These are phyloP conservation scores for Cyprinus carpio DNA, from an alignment of 2,113 vertebrate species.

Conservation along the genomic window DNA sequence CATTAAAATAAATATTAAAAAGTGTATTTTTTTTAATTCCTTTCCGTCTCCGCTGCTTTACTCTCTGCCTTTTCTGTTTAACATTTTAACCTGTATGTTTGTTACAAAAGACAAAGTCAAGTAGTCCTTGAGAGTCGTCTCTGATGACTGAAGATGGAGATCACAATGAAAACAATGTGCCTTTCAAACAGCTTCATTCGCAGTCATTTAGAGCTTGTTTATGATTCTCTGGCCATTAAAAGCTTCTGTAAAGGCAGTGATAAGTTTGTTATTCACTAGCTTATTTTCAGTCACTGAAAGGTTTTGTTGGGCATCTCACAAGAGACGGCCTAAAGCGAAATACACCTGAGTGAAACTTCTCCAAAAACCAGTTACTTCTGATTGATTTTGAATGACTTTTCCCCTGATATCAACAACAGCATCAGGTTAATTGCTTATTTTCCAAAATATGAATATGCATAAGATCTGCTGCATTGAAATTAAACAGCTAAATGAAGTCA, in stretches of 20 bases:
- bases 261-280: conserved; percentile 31
- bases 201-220: conserved; percentile 33
- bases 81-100: conserved; percentile 26
- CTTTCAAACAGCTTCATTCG: background rate
- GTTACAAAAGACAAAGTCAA: conserved; percentile 35
- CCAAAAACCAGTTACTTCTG: conserved; percentile 20
- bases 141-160: conserved; percentile 24
- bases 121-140: conserved; percentile 22
- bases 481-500: conserved; percentile 21
- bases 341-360: conserved; percentile 20
- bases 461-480: conserved; percentile 22
- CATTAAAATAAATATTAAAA: too few relatives aligned
- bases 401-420: conserved; percentile 53
- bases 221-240: conserved; percentile 22
- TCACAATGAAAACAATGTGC: conserved; percentile 19
- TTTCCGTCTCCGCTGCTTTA: background rate
- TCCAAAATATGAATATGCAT: conserved; percentile 36
- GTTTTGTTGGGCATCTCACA: conserved; percentile 9
- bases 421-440: conserved; percentile 40
- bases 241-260: conserved; percentile 23
- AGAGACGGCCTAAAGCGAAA: conserved; percentile 1
- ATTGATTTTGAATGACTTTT: conserved; percentile 56
- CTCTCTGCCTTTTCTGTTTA: background rate
- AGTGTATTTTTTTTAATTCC: background rate
- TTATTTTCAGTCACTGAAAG: conserved; percentile 17